Percentiles rank a stretch among this genome's conserved stretches.
Evolutionary conservation across 2,797 vertebrate genomes (phyloP).

Genomic region (Falco biarmicus): DNA sequence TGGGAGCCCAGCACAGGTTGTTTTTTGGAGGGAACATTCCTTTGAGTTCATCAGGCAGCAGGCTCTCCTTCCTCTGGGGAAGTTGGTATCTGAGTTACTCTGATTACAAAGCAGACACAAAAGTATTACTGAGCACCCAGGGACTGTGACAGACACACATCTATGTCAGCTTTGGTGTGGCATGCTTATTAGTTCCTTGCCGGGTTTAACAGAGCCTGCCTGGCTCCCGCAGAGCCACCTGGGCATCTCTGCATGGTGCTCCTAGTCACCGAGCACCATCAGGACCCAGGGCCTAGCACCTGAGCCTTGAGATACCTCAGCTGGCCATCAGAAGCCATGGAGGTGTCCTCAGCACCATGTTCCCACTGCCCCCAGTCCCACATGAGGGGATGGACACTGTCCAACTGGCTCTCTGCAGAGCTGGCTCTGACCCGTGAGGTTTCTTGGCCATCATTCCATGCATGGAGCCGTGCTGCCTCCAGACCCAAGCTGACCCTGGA

Average conservation of each 20-base stretch:
- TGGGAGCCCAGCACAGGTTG: neutral
- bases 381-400: rapidly evolving
- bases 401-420: rapidly evolving
- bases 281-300: neutral
- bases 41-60: neutral
- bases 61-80: neutral
- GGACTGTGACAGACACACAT: neutral
- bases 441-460: neutral
- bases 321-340: neutral
- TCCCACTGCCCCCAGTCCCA: neutral
- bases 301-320: neutral
- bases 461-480: neutral
- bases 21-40: neutral
- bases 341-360: neutral
- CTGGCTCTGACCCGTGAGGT: neutral
- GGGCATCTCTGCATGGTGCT: neutral
- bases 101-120: neutral
- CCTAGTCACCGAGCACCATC: neutral
- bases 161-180: neutral
- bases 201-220: neutral
- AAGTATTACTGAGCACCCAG: neutral
- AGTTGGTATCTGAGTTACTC: neutral
- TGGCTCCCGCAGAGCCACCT: neutral
- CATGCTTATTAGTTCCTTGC: neutral
- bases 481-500: conserved; percentile 44